phyloP scores from a whole-genome alignment of 2,888 invertebrate species.

The Elgonia sp. region DNA sequence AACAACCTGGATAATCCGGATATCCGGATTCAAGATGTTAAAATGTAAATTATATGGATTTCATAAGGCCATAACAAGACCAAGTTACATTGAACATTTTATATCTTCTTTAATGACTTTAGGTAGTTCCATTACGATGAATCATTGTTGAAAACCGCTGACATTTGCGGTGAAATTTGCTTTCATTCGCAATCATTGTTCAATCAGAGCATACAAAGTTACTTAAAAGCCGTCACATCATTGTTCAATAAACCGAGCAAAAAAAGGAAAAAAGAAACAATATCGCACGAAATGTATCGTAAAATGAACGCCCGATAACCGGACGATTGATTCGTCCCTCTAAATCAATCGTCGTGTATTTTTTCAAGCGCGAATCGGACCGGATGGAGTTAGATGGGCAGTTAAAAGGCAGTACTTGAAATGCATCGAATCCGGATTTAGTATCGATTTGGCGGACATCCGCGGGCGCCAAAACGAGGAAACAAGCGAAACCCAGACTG shows the following conservation, averaged over 20 bases:
- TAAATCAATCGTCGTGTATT: conserved; percentile 74
- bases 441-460: conserved; percentile 75
- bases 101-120: conserved; percentile 9
- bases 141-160: conserved; percentile 30
- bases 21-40: conserved; percentile 32
- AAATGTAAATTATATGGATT: conserved; percentile 43
- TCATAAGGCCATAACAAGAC: conserved; percentile 20
- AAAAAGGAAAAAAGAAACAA: conserved; percentile 52
- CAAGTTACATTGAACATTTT: conserved; percentile 17
- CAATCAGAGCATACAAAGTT: conserved; percentile 44
- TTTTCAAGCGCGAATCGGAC: conserved; percentile 71
- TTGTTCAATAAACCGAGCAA: conserved; percentile 49
- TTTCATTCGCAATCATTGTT: conserved; percentile 38
- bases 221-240: conserved; percentile 56
- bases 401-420: conserved; percentile 76
- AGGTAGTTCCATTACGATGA: conserved; percentile 33
- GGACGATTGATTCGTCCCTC: conserved; percentile 68
- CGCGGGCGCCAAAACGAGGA: conserved; percentile 67
- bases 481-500: conserved; percentile 69
- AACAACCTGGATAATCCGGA: conserved; percentile 52
- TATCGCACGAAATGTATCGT: conserved; percentile 65
- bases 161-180: conserved; percentile 6
- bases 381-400: conserved; percentile 76
- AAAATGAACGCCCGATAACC: conserved; percentile 63
- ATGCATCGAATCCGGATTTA: conserved; percentile 76